Conservation (phyloP, 2,888 invertebrate species). For the Priocnemis perturbator region DNA sequence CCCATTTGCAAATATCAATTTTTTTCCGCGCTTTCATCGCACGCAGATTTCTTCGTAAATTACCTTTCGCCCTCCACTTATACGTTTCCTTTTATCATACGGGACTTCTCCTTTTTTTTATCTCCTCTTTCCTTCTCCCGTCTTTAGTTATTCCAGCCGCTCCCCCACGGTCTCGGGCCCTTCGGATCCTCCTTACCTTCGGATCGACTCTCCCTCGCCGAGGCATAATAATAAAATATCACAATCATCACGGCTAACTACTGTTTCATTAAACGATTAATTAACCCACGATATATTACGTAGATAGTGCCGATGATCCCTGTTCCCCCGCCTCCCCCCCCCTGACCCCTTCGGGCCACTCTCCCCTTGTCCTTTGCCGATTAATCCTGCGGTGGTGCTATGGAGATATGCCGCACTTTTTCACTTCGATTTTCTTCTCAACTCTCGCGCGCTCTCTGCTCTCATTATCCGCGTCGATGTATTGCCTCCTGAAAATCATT, state of each 20-base stretch:
- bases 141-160: conserved; percentile 36
- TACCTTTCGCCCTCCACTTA: conserved; percentile 53
- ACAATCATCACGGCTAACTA: conserved; percentile 73
- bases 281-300: conserved; percentile 71
- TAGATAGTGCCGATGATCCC: conserved; percentile 60
- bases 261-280: conserved; percentile 74
- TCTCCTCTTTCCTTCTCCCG: conserved; percentile 27
- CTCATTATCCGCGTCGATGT: conserved; percentile 9
- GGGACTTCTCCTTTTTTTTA: conserved; percentile 3
- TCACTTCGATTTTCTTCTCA: not conserved
- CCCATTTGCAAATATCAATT: too few relatives aligned
- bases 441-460: conserved; percentile 13
- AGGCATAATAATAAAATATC: conserved; percentile 70
- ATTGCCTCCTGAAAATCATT: conserved; percentile 2
- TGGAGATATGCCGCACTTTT: conserved; percentile 23
- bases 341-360: conserved; percentile 8
- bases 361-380: conserved; percentile 28
- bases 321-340: conserved; percentile 8
- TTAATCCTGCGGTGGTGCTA: conserved; percentile 41
- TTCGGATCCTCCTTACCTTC: conserved; percentile 25
- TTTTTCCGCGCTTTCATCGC: too few relatives aligned
- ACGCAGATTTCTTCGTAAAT: conserved; percentile 61
- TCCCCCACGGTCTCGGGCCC: conserved; percentile 38
- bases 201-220: conserved; percentile 30
- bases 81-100: conserved; percentile 23